These are phyloP conservation scores for Sceloporus tristichus DNA, from an alignment of 2,113 vertebrate species.

Conservation along the genomic window DNA sequence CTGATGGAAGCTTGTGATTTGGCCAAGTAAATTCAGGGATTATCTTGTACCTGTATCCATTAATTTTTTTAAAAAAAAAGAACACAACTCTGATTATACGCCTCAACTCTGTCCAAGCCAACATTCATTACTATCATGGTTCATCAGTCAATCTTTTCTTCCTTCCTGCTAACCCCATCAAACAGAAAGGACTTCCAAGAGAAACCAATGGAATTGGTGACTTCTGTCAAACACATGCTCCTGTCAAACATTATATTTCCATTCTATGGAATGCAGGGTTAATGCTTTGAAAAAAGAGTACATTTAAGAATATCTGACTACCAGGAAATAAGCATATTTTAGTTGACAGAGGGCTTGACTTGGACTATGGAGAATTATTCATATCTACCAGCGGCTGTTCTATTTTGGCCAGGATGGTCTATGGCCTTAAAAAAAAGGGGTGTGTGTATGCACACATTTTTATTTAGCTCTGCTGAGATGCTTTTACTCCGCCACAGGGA, in stretches of 20 bases:
- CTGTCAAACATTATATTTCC: background rate
- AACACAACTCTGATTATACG: background rate
- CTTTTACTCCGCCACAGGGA: background rate
- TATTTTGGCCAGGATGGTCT: background rate
- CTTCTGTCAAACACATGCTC: background rate
- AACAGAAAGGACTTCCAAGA: background rate
- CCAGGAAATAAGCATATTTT: background rate
- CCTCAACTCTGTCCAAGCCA: background rate
- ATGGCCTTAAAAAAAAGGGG: background rate
- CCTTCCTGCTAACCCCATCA: background rate
- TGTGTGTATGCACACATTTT: background rate
- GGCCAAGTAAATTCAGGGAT: slow-evolving; percentile 98
- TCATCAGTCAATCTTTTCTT: background rate
- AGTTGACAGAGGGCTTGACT: background rate
- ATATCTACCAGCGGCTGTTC: background rate
- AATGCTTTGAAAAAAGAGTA: background rate
- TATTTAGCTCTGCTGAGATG: slow-evolving; percentile 14
- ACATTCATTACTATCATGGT: background rate
- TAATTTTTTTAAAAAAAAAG: background rate
- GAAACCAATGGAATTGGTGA: background rate
- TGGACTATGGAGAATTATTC: background rate
- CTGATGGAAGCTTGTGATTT: slow-evolving; percentile 91
- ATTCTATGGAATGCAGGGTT: background rate
- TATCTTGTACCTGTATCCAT: slow-evolving; percentile 92
- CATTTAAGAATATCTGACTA: background rate